Percentiles rank a stretch among this genome's conserved stretches.
phyloP scores from a whole-genome alignment of 2,797 vertebrate genomes.

The Enteromius fasciolatus region DNA sequence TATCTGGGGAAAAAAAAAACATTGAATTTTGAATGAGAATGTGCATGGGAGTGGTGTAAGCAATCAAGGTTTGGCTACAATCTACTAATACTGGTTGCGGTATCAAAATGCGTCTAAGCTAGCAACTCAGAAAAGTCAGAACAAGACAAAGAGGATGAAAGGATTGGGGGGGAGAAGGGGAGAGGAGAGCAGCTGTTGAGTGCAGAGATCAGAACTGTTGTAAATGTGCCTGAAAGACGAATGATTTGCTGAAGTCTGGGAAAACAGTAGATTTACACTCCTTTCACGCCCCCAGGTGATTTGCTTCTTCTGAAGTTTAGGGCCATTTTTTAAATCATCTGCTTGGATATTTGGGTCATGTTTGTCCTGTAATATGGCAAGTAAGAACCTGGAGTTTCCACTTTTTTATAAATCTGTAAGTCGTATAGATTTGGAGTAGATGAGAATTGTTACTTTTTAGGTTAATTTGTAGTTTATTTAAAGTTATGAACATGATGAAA shows the following conservation, averaged over 20 bases:
- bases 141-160: constrained; percentile 36
- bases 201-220: constrained; percentile 38
- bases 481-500: not conserved
- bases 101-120: not conserved
- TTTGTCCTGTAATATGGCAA: constrained; percentile 8
- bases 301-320: constrained; percentile 22
- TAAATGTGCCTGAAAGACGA: constrained; percentile 51
- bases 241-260: constrained; percentile 33
- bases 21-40: not conserved
- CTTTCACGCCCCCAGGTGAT: constrained; percentile 28
- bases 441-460: not conserved
- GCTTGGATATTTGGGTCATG: constrained; percentile 23
- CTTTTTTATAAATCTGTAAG: not conserved
- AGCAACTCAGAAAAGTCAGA: constrained; percentile 7
- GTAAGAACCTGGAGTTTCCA: not conserved
- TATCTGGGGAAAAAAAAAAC: not conserved
- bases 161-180: not conserved
- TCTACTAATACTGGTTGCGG: not conserved
- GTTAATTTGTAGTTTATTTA: not conserved
- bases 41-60: not conserved
- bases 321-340: constrained; percentile 36
- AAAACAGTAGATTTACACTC: constrained; percentile 33
- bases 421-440: not conserved
- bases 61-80: not conserved
- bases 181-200: constrained; percentile 42